These are phyloP conservation scores for Spongilla lacustris DNA, from an alignment of 37 sponge, comb jelly and placozoan species.

Conservation along the genomic window DNA sequence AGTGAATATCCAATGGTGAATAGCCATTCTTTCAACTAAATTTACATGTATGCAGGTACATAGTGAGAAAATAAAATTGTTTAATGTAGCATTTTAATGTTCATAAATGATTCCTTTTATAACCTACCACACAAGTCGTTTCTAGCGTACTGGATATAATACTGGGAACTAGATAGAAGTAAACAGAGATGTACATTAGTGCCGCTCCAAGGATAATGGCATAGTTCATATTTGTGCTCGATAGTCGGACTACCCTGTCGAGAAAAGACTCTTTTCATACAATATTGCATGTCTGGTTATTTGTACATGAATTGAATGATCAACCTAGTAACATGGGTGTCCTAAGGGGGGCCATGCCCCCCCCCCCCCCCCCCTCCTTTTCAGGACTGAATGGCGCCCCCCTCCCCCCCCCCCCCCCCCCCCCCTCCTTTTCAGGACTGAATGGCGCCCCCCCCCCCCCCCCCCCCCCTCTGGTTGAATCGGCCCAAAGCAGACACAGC, in stretches of 20 bases:
- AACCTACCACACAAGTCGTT: not conserved
- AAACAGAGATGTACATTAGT: not conserved
- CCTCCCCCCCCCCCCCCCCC: too few relatives aligned
- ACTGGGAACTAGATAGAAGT: not conserved
- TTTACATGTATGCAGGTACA: not conserved
- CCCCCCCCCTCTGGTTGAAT: too few relatives aligned
- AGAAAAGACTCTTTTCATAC: too few relatives aligned
- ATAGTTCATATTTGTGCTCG: not conserved
- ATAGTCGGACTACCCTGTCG: not conserved
- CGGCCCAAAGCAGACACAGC: too few relatives aligned
- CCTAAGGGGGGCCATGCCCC: too few relatives aligned
- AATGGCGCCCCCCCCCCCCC: too few relatives aligned
- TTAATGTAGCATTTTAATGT: not conserved
- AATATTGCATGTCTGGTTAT: too few relatives aligned
- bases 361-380: too few relatives aligned
- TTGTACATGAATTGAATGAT: too few relatives aligned
- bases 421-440: too few relatives aligned
- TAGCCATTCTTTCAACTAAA: not conserved
- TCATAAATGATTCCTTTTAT: not conserved
- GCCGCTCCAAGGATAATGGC: not conserved
- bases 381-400: too few relatives aligned
- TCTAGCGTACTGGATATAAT: not conserved
- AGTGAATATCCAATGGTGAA: not conserved
- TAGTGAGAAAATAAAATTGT: not conserved
- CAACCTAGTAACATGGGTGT: too few relatives aligned